Evolutionary conservation across 2,113 vertebrate genomes (phyloP).

Genomic region (Calcarius ornatus): DNA sequence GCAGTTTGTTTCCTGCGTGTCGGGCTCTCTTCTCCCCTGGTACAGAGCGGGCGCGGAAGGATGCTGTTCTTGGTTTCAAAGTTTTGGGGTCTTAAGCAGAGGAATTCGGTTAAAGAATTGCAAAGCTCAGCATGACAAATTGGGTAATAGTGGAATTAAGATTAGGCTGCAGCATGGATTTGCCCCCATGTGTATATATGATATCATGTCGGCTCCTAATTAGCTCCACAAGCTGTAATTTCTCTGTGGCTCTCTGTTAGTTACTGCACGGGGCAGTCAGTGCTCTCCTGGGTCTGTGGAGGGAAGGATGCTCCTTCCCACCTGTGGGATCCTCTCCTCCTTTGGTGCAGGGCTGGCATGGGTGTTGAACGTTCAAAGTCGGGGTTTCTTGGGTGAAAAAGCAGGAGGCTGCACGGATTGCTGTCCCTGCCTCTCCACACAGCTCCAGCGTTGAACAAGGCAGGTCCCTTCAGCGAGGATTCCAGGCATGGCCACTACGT

Average conservation of each 20-base stretch:
- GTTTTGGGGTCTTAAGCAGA: background rate
- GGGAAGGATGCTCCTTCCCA: background rate
- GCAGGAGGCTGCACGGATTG: background rate
- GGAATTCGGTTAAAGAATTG: background rate
- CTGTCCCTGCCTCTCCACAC: background rate
- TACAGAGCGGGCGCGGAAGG: background rate
- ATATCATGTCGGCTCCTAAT: background rate
- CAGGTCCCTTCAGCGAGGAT: background rate
- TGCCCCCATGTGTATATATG: background rate
- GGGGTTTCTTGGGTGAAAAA: background rate
- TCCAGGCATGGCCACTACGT: accelerated
- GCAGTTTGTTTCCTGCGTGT: background rate
- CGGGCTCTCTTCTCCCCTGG: accelerated
- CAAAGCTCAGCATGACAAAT: background rate
- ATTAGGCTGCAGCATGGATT: background rate
- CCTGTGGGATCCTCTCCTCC: background rate
- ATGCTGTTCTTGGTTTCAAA: background rate
- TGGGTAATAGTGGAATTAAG: background rate
- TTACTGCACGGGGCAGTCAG: too few relatives aligned
- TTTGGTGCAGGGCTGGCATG: accelerated
- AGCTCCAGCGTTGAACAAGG: accelerated
- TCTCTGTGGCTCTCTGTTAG: background rate
- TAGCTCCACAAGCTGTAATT: background rate
- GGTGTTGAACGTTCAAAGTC: accelerated
- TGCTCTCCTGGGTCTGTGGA: accelerated